phyloP scores from a whole-genome alignment of 2,797 vertebrate species.

The Mus spretus region DNA sequence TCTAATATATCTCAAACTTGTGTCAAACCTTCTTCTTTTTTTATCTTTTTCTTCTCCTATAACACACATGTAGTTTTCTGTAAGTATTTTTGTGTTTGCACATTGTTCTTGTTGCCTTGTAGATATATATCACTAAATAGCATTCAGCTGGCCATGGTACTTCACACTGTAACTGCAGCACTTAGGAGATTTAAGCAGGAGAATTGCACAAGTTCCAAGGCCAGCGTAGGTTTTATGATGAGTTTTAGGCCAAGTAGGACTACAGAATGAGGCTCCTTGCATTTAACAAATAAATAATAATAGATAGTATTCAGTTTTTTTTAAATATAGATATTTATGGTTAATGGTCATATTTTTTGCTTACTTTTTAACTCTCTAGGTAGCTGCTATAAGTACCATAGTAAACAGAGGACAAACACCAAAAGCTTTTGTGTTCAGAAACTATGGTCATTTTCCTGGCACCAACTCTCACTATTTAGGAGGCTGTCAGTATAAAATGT shows the following conservation, averaged over 20 bases:
- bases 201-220: not conserved
- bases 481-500: constrained; percentile 95
- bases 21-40: not conserved
- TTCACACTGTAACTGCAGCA: not conserved
- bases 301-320: constrained; percentile 16
- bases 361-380: constrained; percentile 86
- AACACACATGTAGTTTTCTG: constrained; percentile 24
- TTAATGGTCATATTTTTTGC: constrained; percentile 41
- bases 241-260: not conserved
- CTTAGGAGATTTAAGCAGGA: not conserved
- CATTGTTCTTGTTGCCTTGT: not conserved
- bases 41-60: not conserved
- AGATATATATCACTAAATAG: constrained; percentile 10
- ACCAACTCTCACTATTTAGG: constrained; percentile 94
- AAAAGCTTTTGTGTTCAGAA: constrained; percentile 98
- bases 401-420: constrained; percentile 95
- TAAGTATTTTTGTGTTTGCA: constrained; percentile 29
- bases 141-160: not conserved
- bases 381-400: constrained; percentile 95
- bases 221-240: not conserved
- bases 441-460: constrained; percentile 96
- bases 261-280: not conserved
- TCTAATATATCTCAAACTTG: constrained; percentile 23
- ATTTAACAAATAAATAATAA: not conserved
- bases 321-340: not conserved